A percentile compares a stretch with the other conserved stretches of the same genome.
These are phyloP conservation scores for Coptodon rendalli DNA, from an alignment of 2,113 vertebrate genomes.

Conservation along the genomic window DNA sequence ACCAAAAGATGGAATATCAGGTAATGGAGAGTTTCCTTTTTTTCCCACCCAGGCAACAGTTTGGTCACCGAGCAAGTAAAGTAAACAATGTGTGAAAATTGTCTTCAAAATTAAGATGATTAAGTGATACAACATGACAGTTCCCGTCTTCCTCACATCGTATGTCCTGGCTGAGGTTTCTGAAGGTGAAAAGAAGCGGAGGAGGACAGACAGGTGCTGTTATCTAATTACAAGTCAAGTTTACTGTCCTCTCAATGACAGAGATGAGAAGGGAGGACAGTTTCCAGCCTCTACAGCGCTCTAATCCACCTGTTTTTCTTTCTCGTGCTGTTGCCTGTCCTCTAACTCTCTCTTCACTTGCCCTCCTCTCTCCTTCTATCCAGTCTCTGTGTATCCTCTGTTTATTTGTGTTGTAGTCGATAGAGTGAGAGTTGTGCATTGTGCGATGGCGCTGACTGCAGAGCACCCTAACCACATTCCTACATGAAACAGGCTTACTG, in stretches of 20 bases:
- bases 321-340: not conserved
- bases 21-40: not conserved
- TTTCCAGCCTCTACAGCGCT: not conserved
- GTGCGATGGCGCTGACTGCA: slow-evolving; percentile 34
- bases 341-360: not conserved
- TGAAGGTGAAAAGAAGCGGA: not conserved
- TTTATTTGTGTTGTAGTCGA: not conserved
- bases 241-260: slow-evolving; percentile 36
- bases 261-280: not conserved
- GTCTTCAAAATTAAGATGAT: not conserved
- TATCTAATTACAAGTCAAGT: slow-evolving; percentile 19
- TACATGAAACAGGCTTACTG: slow-evolving; percentile 48
- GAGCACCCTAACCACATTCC: slow-evolving; percentile 4
- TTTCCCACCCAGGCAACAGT: not conserved
- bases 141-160: not conserved
- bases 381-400: not conserved
- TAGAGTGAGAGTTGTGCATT: slow-evolving; percentile 13
- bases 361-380: not conserved
- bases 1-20: not conserved
- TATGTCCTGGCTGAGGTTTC: not conserved
- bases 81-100: not conserved
- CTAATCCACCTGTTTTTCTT: slow-evolving; percentile 10
- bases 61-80: not conserved
- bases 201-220: slow-evolving; percentile 1
- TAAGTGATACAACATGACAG: not conserved